Evolutionary conservation across 2,888 invertebrate genomes (phyloP).

Genomic region (Eupithecia centaureata): DNA sequence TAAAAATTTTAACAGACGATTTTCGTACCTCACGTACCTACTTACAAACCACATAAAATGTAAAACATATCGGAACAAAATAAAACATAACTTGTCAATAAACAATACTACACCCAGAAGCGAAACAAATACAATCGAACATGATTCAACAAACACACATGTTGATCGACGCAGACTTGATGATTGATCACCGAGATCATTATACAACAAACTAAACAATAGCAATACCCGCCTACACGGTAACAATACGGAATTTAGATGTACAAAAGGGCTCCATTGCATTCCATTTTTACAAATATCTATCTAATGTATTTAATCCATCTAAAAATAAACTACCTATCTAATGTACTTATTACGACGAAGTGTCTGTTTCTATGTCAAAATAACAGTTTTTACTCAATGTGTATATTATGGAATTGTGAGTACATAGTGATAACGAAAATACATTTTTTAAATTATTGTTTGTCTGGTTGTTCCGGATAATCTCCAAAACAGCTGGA

Average conservation of each 20-base stretch:
- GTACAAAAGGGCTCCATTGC: constrained; percentile 10
- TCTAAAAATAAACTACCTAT: too few relatives aligned
- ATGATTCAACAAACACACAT: constrained; percentile 24
- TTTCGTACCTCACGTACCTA: background rate
- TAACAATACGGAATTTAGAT: constrained; percentile 17
- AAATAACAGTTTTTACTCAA: background rate
- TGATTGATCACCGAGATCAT: constrained; percentile 31
- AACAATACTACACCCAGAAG: constrained; percentile 22
- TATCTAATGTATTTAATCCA: too few relatives aligned
- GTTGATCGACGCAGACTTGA: constrained; percentile 19
- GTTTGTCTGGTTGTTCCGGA: background rate
- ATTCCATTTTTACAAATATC: too few relatives aligned
- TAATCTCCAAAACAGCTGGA: background rate
- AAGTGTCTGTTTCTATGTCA: background rate
- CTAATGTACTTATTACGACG: too few relatives aligned
- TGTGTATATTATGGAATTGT: too few relatives aligned
- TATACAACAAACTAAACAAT: constrained; percentile 25
- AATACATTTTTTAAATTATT: background rate
- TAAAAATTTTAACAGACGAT: background rate
- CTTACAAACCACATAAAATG: background rate
- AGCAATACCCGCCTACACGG: constrained; percentile 26
- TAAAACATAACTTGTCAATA: constrained; percentile 5
- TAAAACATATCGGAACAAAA: background rate
- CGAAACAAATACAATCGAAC: constrained; percentile 26
- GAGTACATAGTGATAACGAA: background rate